Evolutionary conservation across 2,113 vertebrate genomes (phyloP).

Genomic region (Falcunculus frontatus): DNA sequence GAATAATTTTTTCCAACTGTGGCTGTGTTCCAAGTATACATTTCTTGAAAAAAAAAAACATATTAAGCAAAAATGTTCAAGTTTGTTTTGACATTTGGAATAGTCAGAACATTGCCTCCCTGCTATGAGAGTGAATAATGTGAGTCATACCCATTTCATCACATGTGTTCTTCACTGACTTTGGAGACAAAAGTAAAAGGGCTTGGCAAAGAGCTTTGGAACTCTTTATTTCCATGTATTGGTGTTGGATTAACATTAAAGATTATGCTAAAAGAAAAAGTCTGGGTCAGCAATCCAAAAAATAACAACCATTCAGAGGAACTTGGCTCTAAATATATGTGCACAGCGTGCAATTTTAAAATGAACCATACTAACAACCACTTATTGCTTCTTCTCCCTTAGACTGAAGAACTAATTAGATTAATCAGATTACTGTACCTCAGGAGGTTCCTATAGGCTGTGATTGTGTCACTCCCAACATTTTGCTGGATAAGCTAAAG

Average conservation of each 20-base stretch:
- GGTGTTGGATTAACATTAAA: neutral
- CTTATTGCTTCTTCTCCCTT: neutral
- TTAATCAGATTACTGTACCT: neutral
- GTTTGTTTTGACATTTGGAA: neutral
- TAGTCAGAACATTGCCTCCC: rapidly evolving
- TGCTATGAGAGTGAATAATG: neutral
- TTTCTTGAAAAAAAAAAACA: neutral
- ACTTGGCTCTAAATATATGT: neutral
- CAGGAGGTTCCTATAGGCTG: neutral
- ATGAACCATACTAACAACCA: neutral
- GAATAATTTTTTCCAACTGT: neutral
- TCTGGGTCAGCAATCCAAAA: neutral
- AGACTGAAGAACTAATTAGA: neutral
- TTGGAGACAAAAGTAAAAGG: neutral
- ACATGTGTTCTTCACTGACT: neutral
- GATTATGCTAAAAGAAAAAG: neutral
- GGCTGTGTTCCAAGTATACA: neutral
- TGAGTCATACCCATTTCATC: neutral
- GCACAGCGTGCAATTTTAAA: neutral
- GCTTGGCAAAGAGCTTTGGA: neutral
- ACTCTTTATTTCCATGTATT: neutral
- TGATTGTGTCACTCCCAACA: neutral
- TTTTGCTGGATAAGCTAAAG: neutral
- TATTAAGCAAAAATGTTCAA: neutral
- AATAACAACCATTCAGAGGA: neutral